Conservation (phyloP, 2,797 vertebrate genomes). For the Peromyscus aztecus region DNA sequence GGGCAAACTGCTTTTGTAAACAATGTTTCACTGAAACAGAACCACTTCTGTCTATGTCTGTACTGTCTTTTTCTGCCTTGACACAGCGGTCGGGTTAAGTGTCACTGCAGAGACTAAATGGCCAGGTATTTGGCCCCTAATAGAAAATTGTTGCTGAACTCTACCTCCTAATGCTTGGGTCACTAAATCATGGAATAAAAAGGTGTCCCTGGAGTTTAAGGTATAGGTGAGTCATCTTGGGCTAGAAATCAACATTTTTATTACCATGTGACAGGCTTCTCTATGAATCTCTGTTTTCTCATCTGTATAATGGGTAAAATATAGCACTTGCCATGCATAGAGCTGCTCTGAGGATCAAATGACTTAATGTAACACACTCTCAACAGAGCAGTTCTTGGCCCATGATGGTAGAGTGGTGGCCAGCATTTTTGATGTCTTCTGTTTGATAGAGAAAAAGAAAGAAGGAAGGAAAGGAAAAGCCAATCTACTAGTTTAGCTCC, state of each 20-base stretch:
- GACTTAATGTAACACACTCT: neutral
- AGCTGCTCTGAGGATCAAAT: neutral
- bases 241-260: neutral
- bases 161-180: neutral
- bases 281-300: slow-evolving; percentile 2
- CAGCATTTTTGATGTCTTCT: neutral
- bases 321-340: neutral
- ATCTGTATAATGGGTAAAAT: neutral
- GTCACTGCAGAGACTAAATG: neutral
- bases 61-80: neutral
- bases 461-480: no score
- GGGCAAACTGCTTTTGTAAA: neutral
- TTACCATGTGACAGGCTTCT: neutral
- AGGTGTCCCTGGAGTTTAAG: neutral
- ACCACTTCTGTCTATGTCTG: neutral
- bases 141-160: neutral
- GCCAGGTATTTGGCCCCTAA: neutral
- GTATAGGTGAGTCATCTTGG: neutral
- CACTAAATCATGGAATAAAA: neutral
- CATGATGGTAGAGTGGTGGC: neutral
- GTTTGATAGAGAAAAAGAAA: neutral
- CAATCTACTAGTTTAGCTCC: neutral
- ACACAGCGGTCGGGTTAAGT: neutral
- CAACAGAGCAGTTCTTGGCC: neutral
- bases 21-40: neutral